phyloP scores from a whole-genome alignment of 2,888 invertebrate genomes.

The Melanotus villosus region DNA sequence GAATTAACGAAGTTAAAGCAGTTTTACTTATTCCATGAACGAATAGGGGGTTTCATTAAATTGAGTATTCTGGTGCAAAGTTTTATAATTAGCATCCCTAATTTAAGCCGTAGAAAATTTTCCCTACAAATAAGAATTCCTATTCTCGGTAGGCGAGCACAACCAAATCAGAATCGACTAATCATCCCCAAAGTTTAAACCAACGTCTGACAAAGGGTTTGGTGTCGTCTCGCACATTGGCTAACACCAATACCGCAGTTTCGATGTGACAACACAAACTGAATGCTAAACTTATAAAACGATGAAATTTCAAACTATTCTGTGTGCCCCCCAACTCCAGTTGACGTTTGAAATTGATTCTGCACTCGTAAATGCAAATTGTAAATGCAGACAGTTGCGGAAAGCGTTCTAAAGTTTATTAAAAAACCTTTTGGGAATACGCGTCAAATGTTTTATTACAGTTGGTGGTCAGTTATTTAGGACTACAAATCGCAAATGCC shows the following conservation, averaged over 20 bases:
- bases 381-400: neutral
- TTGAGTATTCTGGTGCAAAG: no score
- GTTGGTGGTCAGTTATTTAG: neutral
- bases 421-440: neutral
- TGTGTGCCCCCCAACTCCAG: neutral
- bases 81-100: slow-evolving; percentile 22
- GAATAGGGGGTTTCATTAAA: no score
- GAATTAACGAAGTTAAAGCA: no score
- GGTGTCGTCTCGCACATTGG: slow-evolving; percentile 33
- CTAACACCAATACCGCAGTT: slow-evolving; percentile 37
- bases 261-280: slow-evolving; percentile 37
- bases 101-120: slow-evolving; percentile 27
- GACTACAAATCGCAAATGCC: slow-evolving; percentile 6
- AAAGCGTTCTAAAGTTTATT: neutral
- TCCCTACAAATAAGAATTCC: slow-evolving; percentile 28
- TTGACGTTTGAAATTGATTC: slow-evolving; percentile 28
- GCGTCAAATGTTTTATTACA: neutral
- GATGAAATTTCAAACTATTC: slow-evolving; percentile 36
- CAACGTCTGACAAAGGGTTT: slow-evolving; percentile 36
- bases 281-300: slow-evolving; percentile 39
- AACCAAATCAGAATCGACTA: slow-evolving; percentile 37
- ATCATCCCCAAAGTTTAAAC: slow-evolving; percentile 39
- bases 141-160: slow-evolving; percentile 27
- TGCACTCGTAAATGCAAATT: slow-evolving; percentile 25
- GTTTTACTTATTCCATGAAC: no score